Base-by-base conservation (phyloP, 2,113 vertebrate genomes). In the Smithornis capensis region DNA sequence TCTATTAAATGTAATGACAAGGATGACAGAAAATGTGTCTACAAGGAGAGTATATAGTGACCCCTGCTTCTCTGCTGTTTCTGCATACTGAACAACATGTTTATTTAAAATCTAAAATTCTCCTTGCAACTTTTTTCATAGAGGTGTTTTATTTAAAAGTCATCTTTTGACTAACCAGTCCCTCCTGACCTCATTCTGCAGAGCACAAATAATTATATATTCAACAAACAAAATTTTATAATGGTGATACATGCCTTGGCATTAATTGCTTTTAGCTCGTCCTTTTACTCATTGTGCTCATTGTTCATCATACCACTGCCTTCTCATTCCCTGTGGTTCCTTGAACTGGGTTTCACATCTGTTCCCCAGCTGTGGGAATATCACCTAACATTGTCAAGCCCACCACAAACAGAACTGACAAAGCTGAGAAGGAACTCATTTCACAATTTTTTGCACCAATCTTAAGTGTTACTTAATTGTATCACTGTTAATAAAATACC, bases 1-100 rank as follows among this genome's bases (percentile, higher is more conserved):
- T 87, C 83, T 85, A 82, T 84, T 91, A 97, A 91, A 85, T n/a
- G 10, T 47, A 92, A 85, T 6, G 12, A 59, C 57, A 94, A 76
- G 81, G 70, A 69, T 94, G 81, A 79, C 81, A 91, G 80, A 89
- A 95, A 76, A 85, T 64, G 50, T 63, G 50, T 87, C 82, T 83
- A 76, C 68, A 78, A 83, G 84, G 74, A 74, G 62, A 69, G 62
- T 73, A 4, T 42, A 14, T 76, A 75, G 81, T 60, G 69, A 91
- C 81, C 78, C 37, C 40, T 87, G 38, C 12, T 81, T 86, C 69
- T 64, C 49, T 68, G 53, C 80, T 45, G 21, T 85, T 94, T 78
- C 74, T 88, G 45, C 80, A 38, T 73, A 42, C 83, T 69, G 55
- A 92, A 73, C 56, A 71, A 33, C 37, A 38, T 62, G 63, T 82